Conservation (phyloP, 2,797 vertebrate genomes). For the Tauraco hartlaubi region DNA sequence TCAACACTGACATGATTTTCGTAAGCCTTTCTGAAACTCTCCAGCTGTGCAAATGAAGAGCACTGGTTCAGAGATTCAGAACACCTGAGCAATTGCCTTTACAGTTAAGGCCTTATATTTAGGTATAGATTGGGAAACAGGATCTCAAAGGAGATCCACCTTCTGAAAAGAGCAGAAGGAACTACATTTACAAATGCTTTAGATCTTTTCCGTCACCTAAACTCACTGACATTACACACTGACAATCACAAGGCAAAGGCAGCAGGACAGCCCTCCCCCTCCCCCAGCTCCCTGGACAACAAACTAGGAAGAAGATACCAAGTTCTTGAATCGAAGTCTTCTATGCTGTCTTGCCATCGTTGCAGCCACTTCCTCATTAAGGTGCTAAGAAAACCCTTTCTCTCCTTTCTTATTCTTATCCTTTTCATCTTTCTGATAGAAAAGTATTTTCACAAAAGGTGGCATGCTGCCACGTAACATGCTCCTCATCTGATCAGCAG, state of each 20-base stretch:
- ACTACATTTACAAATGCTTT: neutral
- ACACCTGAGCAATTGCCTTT: neutral
- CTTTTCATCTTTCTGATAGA: neutral
- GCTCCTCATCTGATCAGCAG: neutral
- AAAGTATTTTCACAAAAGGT: neutral
- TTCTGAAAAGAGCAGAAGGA: neutral
- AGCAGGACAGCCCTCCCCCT: neutral
- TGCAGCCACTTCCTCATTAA: neutral
- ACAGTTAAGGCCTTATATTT: neutral
- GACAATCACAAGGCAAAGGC: neutral
- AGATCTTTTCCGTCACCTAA: neutral
- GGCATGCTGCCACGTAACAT: neutral
- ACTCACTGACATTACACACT: neutral
- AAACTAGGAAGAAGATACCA: rapidly evolving
- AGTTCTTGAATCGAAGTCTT: neutral
- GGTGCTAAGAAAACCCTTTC: neutral
- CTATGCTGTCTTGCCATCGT: neutral
- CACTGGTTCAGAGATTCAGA: neutral
- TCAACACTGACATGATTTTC: neutral
- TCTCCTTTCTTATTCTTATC: neutral
- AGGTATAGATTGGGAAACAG: neutral
- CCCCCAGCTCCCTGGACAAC: neutral
- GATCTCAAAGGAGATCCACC: neutral
- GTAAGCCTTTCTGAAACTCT: neutral
- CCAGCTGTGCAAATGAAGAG: neutral